Conservation (phyloP, 2,113 vertebrate genomes). For the Sarotherodon lohbergeri region DNA sequence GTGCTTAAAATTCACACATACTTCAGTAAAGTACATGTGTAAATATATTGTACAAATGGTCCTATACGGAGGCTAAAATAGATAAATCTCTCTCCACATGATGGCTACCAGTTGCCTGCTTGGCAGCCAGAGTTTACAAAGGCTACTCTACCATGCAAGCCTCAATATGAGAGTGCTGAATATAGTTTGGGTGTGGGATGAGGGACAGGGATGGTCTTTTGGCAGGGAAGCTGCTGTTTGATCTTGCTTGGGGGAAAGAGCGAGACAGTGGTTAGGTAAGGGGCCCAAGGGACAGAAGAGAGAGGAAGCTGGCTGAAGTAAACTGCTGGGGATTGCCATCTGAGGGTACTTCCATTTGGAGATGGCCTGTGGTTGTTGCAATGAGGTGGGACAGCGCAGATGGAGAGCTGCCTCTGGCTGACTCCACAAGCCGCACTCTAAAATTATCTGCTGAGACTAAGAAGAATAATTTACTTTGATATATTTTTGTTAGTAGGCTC, state of each 20-base stretch:
- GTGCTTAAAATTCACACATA: background rate
- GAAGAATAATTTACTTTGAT: background rate
- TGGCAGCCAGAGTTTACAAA: constrained; percentile 30
- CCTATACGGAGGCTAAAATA: background rate
- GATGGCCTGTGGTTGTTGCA: constrained; percentile 36
- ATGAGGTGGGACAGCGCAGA: constrained; percentile 29
- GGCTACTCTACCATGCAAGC: background rate
- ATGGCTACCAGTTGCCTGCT: background rate
- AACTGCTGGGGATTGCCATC: constrained; percentile 38
- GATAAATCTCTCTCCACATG: background rate
- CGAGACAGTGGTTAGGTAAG: constrained; percentile 54
- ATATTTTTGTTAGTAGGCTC: background rate
- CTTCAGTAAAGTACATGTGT: background rate
- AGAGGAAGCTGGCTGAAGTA: constrained; percentile 26
- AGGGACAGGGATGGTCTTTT: constrained; percentile 39
- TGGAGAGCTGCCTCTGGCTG: background rate
- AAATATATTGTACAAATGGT: background rate
- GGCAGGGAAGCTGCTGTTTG: constrained; percentile 35
- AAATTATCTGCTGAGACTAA: constrained; percentile 7
- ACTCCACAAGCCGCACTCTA: constrained; percentile 19
- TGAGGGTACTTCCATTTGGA: constrained; percentile 28
- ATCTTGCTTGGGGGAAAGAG: constrained; percentile 30
- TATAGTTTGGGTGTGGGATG: constrained; percentile 46
- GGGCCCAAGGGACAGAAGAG: constrained; percentile 27
- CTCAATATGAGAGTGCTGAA: constrained; percentile 26